These are phyloP conservation scores for Drosophila athabasca DNA, from an alignment of 1,140 invertebrate species.

Conservation along the genomic window DNA sequence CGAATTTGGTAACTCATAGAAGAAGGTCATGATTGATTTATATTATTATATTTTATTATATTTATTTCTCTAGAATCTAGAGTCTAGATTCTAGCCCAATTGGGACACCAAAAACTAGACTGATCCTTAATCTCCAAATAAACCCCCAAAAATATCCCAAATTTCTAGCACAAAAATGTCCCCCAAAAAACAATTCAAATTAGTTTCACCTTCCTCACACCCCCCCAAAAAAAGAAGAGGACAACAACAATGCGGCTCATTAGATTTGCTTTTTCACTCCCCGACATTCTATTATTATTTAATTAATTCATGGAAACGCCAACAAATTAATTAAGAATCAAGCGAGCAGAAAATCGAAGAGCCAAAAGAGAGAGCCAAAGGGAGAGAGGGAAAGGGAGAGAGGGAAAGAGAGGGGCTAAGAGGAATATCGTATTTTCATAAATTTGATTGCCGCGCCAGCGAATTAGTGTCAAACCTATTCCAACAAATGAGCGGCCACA, in stretches of 20 bases:
- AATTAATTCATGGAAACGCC: constrained; percentile 42
- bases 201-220: constrained; percentile 13
- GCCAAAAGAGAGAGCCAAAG: not conserved
- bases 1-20: too few species aligned
- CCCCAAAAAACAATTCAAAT: constrained; percentile 12
- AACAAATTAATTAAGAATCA: constrained; percentile 42
- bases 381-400: not conserved
- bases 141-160: not conserved
- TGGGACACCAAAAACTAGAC: too few species aligned
- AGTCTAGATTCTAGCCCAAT: too few species aligned
- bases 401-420: not conserved
- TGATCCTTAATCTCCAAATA: too few species aligned
- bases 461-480: constrained; percentile 46
- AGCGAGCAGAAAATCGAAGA: constrained; percentile 20
- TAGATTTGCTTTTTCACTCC: constrained; percentile 10
- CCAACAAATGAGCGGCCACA: constrained; percentile 38
- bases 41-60: too few species aligned
- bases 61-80: too few species aligned
- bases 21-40: too few species aligned
- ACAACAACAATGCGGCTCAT: constrained; percentile 20
- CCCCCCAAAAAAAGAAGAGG: not conserved
- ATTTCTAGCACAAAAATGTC: not conserved
- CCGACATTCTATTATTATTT: constrained; percentile 30
- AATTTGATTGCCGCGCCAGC: constrained; percentile 44
- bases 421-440: constrained; percentile 43